Evolutionary conservation across 2,888 invertebrate species (phyloP).

Genomic region (Tenthredo distinguenda): DNA sequence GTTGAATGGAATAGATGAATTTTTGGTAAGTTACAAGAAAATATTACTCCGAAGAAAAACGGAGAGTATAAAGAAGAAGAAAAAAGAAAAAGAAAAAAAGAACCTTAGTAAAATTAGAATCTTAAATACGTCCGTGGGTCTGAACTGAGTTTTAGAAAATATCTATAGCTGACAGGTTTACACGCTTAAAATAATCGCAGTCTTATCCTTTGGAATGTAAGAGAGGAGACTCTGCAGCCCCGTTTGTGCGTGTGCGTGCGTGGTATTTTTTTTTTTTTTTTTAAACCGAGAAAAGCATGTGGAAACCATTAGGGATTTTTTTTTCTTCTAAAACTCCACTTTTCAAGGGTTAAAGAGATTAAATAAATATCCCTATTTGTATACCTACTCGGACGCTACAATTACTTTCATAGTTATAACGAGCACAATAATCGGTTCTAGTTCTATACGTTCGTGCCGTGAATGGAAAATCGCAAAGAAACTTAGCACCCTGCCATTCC

Average conservation of each 20-base stretch:
- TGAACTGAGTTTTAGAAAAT: background rate
- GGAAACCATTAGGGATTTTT: slow-evolving; percentile 16
- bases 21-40: too few species aligned
- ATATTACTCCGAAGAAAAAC: background rate
- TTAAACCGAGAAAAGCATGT: slow-evolving; percentile 9
- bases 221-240: background rate
- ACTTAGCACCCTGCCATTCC: too few species aligned
- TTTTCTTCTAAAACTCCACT: background rate
- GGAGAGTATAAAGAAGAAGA: background rate
- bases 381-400: too few species aligned
- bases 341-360: slow-evolving; percentile 7
- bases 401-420: too few species aligned
- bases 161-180: background rate
- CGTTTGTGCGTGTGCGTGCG: background rate
- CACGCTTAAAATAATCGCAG: background rate
- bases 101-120: background rate
- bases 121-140: background rate
- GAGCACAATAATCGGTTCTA: too few species aligned
- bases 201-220: slow-evolving; percentile 7
- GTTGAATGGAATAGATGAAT: too few species aligned
- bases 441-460: too few species aligned
- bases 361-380: background rate
- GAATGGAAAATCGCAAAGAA: too few species aligned
- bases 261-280: background rate
- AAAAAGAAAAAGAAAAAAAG: background rate